Conservation (phyloP, 2,888 invertebrate species). For the Drosophila mettleri region DNA sequence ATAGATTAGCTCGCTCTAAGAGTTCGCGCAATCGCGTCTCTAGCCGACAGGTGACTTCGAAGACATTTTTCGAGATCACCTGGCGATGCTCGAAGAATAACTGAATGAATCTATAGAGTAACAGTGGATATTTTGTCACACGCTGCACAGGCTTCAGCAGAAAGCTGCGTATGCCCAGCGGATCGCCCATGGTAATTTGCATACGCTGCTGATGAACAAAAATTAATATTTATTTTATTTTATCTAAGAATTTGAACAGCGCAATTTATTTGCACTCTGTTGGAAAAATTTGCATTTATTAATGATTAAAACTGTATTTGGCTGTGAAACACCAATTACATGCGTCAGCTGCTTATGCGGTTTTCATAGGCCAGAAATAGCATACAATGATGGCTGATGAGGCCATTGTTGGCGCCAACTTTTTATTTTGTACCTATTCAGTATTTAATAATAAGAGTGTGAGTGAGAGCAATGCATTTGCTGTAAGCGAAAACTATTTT, state of each 20-base stretch:
- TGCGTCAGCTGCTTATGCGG: not conserved
- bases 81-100: constrained; percentile 36
- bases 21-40: constrained; percentile 41
- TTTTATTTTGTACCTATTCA: not conserved
- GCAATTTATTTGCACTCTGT: not conserved
- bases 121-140: constrained; percentile 40
- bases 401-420: not conserved
- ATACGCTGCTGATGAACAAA: constrained; percentile 22
- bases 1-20: constrained; percentile 41
- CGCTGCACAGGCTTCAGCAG: constrained; percentile 52
- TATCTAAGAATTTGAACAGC: not conserved
- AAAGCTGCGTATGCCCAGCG: constrained; percentile 42
- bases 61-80: constrained; percentile 26
- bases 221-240: not conserved
- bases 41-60: constrained; percentile 35
- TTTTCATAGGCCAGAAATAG: not conserved
- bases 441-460: not conserved
- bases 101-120: constrained; percentile 28
- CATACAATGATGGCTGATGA: not conserved
- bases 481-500: not conserved
- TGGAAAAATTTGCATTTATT: not conserved
- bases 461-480: not conserved
- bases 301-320: not conserved
- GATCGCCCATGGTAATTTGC: constrained; percentile 39
- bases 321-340: not conserved